A percentile compares a stretch with the other conserved stretches of the same genome.
These are phyloP conservation scores for Anolis carolinensis DNA, from an alignment of 2,113 vertebrate species.

Conservation along the genomic window DNA sequence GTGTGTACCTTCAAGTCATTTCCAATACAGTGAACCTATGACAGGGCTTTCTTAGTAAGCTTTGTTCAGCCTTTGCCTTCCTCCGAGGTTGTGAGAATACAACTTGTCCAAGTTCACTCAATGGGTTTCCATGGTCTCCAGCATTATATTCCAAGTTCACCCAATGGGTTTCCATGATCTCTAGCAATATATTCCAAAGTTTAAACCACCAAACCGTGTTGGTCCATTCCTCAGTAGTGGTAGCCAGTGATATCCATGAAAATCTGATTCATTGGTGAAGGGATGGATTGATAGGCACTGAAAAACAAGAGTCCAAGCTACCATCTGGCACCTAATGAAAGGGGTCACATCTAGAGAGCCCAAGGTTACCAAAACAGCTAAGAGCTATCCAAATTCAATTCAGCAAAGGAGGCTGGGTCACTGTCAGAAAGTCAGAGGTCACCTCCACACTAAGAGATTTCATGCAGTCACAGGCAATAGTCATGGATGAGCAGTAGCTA, in stretches of 20 bases:
- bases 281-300: neutral
- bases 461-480: neutral
- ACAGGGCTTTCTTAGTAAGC: too few species aligned
- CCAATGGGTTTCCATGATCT: too few species aligned
- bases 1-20: too few species aligned
- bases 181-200: too few species aligned
- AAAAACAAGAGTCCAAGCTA: neutral
- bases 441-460: neutral
- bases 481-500: neutral
- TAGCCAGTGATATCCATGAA: neutral
- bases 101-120: too few species aligned
- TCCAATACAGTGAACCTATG: too few species aligned
- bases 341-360: neutral
- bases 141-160: too few species aligned
- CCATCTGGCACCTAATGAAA: neutral
- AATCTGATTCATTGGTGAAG: neutral
- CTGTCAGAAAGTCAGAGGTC: slow-evolving; percentile 6
- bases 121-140: too few species aligned
- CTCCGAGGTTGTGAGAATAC: too few species aligned
- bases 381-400: slow-evolving; percentile 13
- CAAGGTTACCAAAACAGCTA: slow-evolving; percentile 24
- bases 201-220: too few species aligned
- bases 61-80: too few species aligned
- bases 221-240: neutral
- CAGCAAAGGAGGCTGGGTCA: neutral